phyloP scores from a whole-genome alignment of 2,113 vertebrate genomes.

The Piaya cayana region DNA sequence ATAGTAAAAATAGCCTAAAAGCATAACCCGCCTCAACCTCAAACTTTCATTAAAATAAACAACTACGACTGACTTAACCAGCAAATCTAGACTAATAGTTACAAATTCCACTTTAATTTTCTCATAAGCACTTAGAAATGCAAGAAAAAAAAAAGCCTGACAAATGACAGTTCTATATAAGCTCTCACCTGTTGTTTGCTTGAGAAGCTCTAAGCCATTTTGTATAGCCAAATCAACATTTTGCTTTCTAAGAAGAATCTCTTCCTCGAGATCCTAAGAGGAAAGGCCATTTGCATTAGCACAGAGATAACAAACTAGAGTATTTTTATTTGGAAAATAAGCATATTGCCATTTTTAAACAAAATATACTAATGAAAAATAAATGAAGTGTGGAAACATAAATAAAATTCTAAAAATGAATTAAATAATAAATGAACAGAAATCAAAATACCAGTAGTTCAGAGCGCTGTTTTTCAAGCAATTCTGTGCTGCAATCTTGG shows the following conservation, averaged over 20 bases:
- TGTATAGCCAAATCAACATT: constrained; percentile 91
- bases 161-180: neutral
- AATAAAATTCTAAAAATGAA: constrained; percentile 21
- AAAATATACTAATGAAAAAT: neutral
- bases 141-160: neutral
- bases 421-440: constrained; percentile 67
- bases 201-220: constrained; percentile 94
- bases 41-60: constrained; percentile 23
- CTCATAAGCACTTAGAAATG: neutral
- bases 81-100: neutral
- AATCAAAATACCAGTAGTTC: constrained; percentile 91
- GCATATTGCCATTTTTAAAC: neutral
- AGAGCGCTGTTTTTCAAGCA: constrained; percentile 86
- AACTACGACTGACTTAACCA: neutral
- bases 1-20: neutral
- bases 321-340: neutral
- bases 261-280: constrained; percentile 87
- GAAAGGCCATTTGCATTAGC: constrained; percentile 28
- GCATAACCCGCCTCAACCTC: neutral
- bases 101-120: neutral
- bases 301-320: neutral
- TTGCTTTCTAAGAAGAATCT: constrained; percentile 88
- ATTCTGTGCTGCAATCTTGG: constrained; percentile 83
- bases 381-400: neutral
- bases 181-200: constrained; percentile 92